Evolutionary conservation across 2,888 invertebrate species (phyloP).

Genomic region (Ephialtes manifestator): DNA sequence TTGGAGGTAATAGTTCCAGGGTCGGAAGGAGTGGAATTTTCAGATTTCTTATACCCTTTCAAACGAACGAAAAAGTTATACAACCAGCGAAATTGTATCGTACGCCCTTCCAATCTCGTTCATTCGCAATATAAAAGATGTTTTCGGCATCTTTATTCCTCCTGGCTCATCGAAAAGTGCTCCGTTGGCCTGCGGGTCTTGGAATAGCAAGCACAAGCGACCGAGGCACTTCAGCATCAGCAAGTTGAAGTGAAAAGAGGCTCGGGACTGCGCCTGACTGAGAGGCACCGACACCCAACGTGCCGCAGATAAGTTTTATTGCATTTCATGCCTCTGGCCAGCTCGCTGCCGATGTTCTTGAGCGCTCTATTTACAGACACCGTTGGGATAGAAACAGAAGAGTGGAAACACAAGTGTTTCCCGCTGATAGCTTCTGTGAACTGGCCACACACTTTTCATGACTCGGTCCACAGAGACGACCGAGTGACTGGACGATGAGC

Average conservation of each 20-base stretch:
- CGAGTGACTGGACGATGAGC: conserved; percentile 10
- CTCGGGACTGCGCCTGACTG: background rate
- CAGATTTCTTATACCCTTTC: conserved; percentile 1
- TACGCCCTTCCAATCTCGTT: background rate
- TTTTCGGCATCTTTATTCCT: conserved; percentile 6
- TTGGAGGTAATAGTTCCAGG: background rate
- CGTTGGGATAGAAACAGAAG: conserved; percentile 47
- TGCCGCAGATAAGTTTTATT: conserved; percentile 75
- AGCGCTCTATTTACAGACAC: conserved; percentile 79
- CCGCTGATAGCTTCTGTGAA: conserved; percentile 8
- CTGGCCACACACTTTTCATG: background rate
- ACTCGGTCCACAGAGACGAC: conserved; percentile 22
- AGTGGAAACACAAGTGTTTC: conserved; percentile 13
- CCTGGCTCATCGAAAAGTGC: conserved; percentile 8
- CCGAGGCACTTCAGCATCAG: conserved; percentile 3
- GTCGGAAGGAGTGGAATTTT: conserved; percentile 1
- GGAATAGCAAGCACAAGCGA: conserved; percentile 23
- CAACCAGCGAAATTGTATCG: conserved; percentile 19
- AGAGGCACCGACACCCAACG: conserved; percentile 11
- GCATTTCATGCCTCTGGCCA: conserved; percentile 72
- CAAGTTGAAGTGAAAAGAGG: conserved; percentile 11
- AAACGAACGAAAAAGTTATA: conserved; percentile 9
- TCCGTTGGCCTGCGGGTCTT: background rate
- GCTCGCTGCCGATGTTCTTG: conserved; percentile 72
- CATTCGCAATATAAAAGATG: conserved; percentile 3